Percentiles rank a stretch among this genome's conserved stretches.
These are phyloP conservation scores for Frankliniella fusca DNA, from an alignment of 2,888 invertebrate genomes.

Conservation along the genomic window DNA sequence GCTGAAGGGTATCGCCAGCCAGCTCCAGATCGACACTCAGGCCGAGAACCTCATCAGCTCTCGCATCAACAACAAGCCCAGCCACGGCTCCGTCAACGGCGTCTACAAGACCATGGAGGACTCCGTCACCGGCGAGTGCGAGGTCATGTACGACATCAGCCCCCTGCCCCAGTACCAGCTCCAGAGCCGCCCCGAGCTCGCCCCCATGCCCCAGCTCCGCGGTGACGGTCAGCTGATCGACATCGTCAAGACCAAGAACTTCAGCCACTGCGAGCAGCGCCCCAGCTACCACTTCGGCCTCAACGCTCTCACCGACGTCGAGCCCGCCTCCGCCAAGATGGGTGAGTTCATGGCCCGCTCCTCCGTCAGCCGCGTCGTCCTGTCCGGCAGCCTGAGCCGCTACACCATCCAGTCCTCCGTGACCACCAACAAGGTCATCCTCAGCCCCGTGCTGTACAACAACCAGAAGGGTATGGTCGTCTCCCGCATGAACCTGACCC, in stretches of 20 bases:
- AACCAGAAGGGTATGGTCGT: constrained; percentile 59
- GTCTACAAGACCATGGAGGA: constrained; percentile 66
- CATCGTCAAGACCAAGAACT: constrained; percentile 64
- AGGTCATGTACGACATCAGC: constrained; percentile 65
- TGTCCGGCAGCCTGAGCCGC: constrained; percentile 53
- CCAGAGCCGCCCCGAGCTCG: constrained; percentile 54
- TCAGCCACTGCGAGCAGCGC: constrained; percentile 58
- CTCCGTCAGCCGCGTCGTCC: constrained; percentile 55
- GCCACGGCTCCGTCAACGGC: constrained; percentile 50
- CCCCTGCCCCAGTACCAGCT: constrained; percentile 56
- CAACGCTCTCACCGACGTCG: constrained; percentile 54
- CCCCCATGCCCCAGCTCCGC: constrained; percentile 49
- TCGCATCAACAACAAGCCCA: constrained; percentile 48
- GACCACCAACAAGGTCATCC: constrained; percentile 51
- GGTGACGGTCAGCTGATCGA: constrained; percentile 51
- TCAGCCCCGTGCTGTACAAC: constrained; percentile 51
- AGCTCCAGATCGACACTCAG: constrained; percentile 63
- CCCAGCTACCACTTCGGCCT: constrained; percentile 64
- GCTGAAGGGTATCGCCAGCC: constrained; percentile 63
- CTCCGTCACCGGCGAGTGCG: constrained; percentile 65
- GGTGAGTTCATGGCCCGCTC: constrained; percentile 55
- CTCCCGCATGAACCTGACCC: constrained; percentile 56
- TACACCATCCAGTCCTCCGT: constrained; percentile 63
- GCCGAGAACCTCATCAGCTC: constrained; percentile 54
- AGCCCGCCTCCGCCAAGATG: constrained; percentile 50